Percentiles rank a stretch among this genome's conserved stretches.
Conservation (phyloP, 2,113 vertebrate species). For the Rhea pennata region DNA sequence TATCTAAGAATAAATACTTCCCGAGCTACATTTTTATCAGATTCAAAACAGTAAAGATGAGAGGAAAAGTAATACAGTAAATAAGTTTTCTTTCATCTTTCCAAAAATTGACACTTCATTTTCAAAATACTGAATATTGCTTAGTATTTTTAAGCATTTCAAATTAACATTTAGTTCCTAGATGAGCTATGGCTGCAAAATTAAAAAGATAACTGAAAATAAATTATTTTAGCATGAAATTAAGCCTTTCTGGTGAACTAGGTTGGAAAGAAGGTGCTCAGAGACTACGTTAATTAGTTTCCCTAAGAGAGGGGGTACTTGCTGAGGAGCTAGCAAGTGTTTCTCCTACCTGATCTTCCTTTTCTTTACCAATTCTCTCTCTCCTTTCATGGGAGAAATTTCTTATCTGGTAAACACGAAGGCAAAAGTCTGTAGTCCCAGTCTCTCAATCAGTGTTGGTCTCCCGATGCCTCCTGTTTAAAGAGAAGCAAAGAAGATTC, state of each 20-base stretch:
- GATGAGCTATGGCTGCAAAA: no score
- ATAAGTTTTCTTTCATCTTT: no score
- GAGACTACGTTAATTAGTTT: background rate
- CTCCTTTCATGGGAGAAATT: background rate
- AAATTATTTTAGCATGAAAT: background rate
- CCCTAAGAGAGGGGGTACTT: background rate
- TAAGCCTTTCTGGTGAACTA: background rate
- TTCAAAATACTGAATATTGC: no score
- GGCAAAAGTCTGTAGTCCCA: background rate
- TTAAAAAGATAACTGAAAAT: background rate
- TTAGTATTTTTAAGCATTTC: no score
- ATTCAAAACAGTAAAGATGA: background rate
- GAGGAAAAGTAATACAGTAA: background rate
- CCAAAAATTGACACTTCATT: no score
- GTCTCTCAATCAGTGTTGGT: background rate
- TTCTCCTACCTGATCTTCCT: background rate
- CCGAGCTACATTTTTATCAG: background rate
- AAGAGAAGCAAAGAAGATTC: background rate
- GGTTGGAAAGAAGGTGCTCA: background rate
- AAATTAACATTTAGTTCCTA: no score
- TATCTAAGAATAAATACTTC: background rate
- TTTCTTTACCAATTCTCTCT: background rate
- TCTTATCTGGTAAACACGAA: background rate
- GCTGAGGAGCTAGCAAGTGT: background rate
- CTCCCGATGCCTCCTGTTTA: background rate